These are phyloP conservation scores for Oryzias celebensis DNA, from an alignment of 2,113 vertebrate genomes.

Conservation along the genomic window DNA sequence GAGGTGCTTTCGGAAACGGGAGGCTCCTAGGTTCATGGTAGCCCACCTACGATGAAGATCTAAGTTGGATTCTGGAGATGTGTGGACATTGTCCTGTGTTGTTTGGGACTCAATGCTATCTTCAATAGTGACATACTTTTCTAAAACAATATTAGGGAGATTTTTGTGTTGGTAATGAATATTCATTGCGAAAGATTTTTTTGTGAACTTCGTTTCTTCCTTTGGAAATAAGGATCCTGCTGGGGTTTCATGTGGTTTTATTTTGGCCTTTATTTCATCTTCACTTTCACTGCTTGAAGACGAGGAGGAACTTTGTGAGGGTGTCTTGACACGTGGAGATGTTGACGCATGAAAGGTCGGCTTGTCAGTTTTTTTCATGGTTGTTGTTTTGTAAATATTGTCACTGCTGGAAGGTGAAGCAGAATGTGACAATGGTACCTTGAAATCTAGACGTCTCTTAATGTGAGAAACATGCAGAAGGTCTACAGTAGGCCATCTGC, in stretches of 20 bases:
- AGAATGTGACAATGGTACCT: not conserved
- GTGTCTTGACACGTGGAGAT: not conserved
- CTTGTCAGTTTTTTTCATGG: too few species aligned
- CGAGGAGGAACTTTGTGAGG: not conserved
- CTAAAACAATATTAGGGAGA: conserved; percentile 40
- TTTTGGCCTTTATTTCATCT: conserved; percentile 33
- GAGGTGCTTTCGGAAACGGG: conserved; percentile 60
- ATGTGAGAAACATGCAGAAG: not conserved
- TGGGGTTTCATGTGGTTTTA: not conserved
- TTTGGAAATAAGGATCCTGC: too few species aligned
- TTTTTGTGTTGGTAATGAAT: conserved; percentile 24
- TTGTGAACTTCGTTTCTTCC: conserved; percentile 7
- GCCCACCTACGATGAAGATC: conserved; percentile 62
- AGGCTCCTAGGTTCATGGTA: conserved; percentile 55
- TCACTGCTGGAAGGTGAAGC: conserved; percentile 7
- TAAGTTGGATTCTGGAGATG: conserved; percentile 31
- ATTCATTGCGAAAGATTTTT: not conserved
- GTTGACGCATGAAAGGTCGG: too few species aligned
- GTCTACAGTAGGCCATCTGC: not conserved
- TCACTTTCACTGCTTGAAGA: conserved; percentile 43
- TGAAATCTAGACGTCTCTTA: conserved; percentile 27
- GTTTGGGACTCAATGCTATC: conserved; percentile 6
- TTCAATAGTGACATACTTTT: conserved; percentile 44
- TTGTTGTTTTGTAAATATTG: not conserved
- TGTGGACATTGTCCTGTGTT: conserved; percentile 7